Base-by-base conservation (phyloP, 92 coral and sea anemone species). In the Heteractis magnifica region DNA sequence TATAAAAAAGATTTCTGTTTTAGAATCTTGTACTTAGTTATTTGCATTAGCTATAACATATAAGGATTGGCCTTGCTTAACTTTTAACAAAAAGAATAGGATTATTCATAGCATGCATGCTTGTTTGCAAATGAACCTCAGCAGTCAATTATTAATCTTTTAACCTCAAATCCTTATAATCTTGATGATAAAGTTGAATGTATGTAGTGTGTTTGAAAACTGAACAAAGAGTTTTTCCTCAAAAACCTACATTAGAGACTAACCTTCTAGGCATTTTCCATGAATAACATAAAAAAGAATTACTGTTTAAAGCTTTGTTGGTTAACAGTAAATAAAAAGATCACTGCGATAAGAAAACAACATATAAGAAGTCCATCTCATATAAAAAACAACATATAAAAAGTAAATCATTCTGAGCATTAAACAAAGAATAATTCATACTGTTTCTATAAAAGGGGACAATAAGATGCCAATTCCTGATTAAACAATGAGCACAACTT, bases 61-160 rank as follows among this genome's bases (percentile, higher is more conserved):
- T 6, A 62, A 26, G 8, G 13, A 68, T 9, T 21, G 73, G 49
- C 10, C 49, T 26, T 20, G 73, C 48, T 68, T 41, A 7, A 4
- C 23, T 26, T 23, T 5, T 13, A 68, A 68, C 5, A 10, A 68
- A 23, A 20, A 20, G 10, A 15, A 68, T 68, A 62, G 70, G 10
- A 62, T 16, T n/a, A 7, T 48, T 48, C 73, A 5, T 68, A 8
- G 11, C 23, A 48, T 6, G 10, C 23, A 23, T 68, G 49, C 49
- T 20, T 68, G 48, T 48, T 68, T 68, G 49, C 4, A 68, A 68
- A 26, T 26, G 26, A 26, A 48, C 73, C 13, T 9, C 23, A 68
- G 41, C 11, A 14, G 73, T 68, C 73, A 68, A 68, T 68, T 68
- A 68, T 68, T 68, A 6, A 68, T 68, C 73, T 68, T 62, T 62